Evolutionary conservation across 2,888 invertebrate species (phyloP).

Genomic region (Trissolcus brochymenae): DNA sequence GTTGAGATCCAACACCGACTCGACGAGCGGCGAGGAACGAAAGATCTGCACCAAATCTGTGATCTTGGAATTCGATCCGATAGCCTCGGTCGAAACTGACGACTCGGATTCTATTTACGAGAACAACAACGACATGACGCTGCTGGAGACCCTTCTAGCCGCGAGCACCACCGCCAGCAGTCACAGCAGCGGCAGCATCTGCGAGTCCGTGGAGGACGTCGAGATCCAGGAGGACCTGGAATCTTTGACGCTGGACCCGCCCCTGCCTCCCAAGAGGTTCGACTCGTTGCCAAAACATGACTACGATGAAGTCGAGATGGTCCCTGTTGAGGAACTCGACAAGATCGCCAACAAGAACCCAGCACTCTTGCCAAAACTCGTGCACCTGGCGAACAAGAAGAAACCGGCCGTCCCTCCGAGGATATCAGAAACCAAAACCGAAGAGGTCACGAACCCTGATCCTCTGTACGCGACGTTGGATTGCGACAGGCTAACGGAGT

Average conservation of each 20-base stretch:
- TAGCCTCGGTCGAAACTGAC: constrained; percentile 48
- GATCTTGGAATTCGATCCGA: constrained; percentile 69
- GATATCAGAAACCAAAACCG: constrained; percentile 60
- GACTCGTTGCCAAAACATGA: constrained; percentile 81
- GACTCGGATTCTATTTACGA: constrained; percentile 67
- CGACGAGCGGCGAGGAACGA: neutral
- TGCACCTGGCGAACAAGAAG: constrained; percentile 69
- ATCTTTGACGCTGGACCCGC: constrained; percentile 76
- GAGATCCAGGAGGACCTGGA: constrained; percentile 30
- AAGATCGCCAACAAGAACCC: constrained; percentile 65
- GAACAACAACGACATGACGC: constrained; percentile 80
- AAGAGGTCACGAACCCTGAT: constrained; percentile 33
- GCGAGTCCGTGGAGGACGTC: constrained; percentile 76
- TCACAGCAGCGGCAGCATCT: constrained; percentile 68
- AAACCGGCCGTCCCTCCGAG: constrained; percentile 70
- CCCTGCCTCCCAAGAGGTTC: constrained; percentile 81
- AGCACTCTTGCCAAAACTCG: constrained; percentile 68
- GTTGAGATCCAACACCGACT: constrained; percentile 4
- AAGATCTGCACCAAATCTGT: constrained; percentile 62
- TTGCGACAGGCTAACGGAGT: constrained; percentile 23
- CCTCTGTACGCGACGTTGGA: constrained; percentile 8
- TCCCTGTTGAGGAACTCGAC: constrained; percentile 56
- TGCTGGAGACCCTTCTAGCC: constrained; percentile 83
- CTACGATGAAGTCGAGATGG: constrained; percentile 69
- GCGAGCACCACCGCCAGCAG: constrained; percentile 83